A percentile compares a stretch with the other conserved stretches of the same genome.
These are phyloP conservation scores for Tromatobia lineatoria DNA, from an alignment of 2,888 invertebrate species.

Conservation along the genomic window DNA sequence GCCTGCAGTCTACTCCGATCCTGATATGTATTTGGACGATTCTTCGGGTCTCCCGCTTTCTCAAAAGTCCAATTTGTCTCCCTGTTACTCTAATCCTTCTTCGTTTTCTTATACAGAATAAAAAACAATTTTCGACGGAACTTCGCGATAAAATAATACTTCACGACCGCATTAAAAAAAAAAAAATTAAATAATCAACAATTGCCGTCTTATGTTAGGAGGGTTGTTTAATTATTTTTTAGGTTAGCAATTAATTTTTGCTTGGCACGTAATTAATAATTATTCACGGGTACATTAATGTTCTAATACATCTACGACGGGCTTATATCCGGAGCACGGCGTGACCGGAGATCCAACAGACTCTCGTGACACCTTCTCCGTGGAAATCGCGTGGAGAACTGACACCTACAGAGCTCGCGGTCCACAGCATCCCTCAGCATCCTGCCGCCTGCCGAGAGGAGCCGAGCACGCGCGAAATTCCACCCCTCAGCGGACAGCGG, in stretches of 20 bases:
- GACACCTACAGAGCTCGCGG: conserved; percentile 81
- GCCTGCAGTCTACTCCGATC: conserved; percentile 19
- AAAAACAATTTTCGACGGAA: neutral
- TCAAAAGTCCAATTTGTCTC: neutral
- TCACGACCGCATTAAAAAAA: neutral
- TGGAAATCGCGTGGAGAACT: conserved; percentile 84
- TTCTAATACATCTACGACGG: conserved; percentile 1
- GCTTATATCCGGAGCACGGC: conserved; percentile 12
- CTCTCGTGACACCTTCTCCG: conserved; percentile 78
- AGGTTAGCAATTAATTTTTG: neutral
- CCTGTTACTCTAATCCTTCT: conserved; percentile 6
- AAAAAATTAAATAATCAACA: neutral
- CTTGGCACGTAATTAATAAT: neutral
- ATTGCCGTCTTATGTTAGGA: too few species aligned
- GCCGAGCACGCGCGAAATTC: conserved; percentile 83
- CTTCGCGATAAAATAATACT: neutral
- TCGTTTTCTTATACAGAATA: neutral
- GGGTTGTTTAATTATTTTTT: neutral
- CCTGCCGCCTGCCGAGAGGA: conserved; percentile 77
- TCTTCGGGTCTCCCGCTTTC: neutral
- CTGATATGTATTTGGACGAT: neutral
- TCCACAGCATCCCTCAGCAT: conserved; percentile 83
- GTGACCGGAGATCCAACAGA: conserved; percentile 35
- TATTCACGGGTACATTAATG: neutral
- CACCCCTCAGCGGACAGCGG: conserved; percentile 73